Evolutionary conservation across 2,888 invertebrate species (phyloP).

Genomic region (Drosophila stalkeri): DNA sequence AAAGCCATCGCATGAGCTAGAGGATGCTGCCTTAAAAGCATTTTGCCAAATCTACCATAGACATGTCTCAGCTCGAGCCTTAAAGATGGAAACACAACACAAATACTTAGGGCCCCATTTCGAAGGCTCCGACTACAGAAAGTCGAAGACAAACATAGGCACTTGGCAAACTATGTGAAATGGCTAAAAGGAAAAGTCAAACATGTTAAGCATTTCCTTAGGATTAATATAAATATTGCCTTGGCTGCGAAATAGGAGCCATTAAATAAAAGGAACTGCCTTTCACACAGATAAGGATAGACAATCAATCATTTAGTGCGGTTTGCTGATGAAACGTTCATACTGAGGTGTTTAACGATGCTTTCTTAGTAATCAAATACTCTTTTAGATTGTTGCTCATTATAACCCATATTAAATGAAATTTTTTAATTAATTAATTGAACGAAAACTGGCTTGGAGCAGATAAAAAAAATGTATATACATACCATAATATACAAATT

Average conservation of each 20-base stretch:
- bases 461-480: no score
- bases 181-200: constrained; percentile 4
- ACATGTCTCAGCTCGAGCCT: background rate
- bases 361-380: background rate
- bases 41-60: constrained; percentile 38
- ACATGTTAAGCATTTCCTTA: background rate
- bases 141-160: background rate
- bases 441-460: background rate
- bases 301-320: background rate
- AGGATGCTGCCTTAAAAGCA: constrained; percentile 43
- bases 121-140: background rate
- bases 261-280: background rate
- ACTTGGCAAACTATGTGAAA: background rate
- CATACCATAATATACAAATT: background rate
- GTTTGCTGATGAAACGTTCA: background rate
- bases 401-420: no score
- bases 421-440: no score
- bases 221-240: constrained; percentile 15
- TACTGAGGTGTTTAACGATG: background rate
- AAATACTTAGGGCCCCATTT: constrained; percentile 6
- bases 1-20: constrained; percentile 11
- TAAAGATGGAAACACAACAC: background rate
- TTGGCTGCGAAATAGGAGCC: constrained; percentile 3
- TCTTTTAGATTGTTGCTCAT: background rate
- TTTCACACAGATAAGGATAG: background rate